These are phyloP conservation scores for Prosopocoilus inquinatus DNA, from an alignment of 2,888 invertebrate species.

Conservation along the genomic window DNA sequence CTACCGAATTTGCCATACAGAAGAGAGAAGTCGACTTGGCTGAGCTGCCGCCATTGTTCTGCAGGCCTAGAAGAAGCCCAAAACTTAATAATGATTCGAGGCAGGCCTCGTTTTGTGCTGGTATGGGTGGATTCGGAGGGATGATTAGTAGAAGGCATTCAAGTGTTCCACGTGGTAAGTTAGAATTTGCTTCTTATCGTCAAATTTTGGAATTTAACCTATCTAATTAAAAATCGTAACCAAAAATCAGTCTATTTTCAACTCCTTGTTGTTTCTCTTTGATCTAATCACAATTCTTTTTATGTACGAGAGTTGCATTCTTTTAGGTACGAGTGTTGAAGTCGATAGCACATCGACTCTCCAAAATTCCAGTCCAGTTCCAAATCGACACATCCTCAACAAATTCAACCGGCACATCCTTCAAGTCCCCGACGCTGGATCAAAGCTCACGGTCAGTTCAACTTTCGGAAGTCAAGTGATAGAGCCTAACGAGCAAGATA, in stretches of 20 bases:
- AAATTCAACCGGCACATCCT: conserved; percentile 53
- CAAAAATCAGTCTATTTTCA: too few relatives aligned
- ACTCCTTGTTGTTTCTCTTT: neutral
- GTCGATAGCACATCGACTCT: conserved; percentile 58
- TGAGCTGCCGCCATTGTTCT: conserved; percentile 77
- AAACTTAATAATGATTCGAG: conserved; percentile 69
- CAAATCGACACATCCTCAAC: conserved; percentile 37
- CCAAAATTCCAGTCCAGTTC: conserved; percentile 55
- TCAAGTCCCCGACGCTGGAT: conserved; percentile 54
- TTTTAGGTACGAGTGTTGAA: conserved; percentile 52
- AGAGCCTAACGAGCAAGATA: conserved; percentile 35
- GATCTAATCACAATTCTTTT: neutral
- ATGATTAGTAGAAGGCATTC: conserved; percentile 63
- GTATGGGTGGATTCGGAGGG: conserved; percentile 49
- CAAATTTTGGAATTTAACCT: too few relatives aligned
- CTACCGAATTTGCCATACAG: conserved; percentile 79
- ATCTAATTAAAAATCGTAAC: too few relatives aligned
- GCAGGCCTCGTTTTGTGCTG: conserved; percentile 72
- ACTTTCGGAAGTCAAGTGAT: conserved; percentile 46
- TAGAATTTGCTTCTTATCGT: too few relatives aligned
- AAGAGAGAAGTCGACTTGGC: conserved; percentile 70
- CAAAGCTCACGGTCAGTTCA: conserved; percentile 53
- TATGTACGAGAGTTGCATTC: conserved; percentile 48
- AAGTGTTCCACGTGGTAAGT: conserved; percentile 58
- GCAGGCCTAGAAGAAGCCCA: conserved; percentile 78